These are phyloP conservation scores for Rhyacichthys aspro DNA, from an alignment of 2,797 vertebrate species.

Conservation along the genomic window DNA sequence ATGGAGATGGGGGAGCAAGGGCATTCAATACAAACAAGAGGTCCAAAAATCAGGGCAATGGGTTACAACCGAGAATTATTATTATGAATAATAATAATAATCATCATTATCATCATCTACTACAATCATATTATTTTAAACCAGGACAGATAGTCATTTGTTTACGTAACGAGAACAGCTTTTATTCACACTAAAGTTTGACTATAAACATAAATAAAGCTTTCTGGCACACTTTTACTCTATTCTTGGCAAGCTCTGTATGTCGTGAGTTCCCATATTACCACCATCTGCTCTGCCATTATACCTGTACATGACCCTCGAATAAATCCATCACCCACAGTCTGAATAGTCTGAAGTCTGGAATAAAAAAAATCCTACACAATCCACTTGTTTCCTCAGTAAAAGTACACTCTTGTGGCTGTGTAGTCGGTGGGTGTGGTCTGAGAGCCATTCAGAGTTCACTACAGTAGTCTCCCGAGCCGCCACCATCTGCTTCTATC, in stretches of 20 bases:
- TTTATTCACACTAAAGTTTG: constrained; percentile 7
- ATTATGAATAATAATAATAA: no score
- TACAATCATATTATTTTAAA: no score
- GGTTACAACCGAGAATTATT: no score
- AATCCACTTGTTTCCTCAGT: constrained; percentile 21
- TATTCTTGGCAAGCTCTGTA: constrained; percentile 27
- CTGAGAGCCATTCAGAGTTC: constrained; percentile 50
- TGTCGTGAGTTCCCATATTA: constrained; percentile 28
- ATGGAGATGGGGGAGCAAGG: no score
- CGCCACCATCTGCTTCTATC: constrained; percentile 70
- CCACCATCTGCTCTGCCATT: constrained; percentile 45
- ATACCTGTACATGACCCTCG: constrained; percentile 25
- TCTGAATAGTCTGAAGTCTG: not conserved
- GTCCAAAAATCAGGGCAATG: no score
- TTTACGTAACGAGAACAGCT: not conserved
- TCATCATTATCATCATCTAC: no score
- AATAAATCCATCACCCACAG: constrained; percentile 9
- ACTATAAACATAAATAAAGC: constrained; percentile 11
- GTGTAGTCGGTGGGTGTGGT: constrained; percentile 39
- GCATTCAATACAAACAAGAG: no score
- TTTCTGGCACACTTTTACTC: constrained; percentile 32
- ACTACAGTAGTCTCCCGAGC: constrained; percentile 57
- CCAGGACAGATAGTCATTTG: no score
- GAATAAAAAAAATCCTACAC: not conserved
- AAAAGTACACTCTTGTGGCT: constrained; percentile 40